Base-by-base conservation (phyloP, 2,113 vertebrate genomes). In the Malurus alboscapulatus region DNA sequence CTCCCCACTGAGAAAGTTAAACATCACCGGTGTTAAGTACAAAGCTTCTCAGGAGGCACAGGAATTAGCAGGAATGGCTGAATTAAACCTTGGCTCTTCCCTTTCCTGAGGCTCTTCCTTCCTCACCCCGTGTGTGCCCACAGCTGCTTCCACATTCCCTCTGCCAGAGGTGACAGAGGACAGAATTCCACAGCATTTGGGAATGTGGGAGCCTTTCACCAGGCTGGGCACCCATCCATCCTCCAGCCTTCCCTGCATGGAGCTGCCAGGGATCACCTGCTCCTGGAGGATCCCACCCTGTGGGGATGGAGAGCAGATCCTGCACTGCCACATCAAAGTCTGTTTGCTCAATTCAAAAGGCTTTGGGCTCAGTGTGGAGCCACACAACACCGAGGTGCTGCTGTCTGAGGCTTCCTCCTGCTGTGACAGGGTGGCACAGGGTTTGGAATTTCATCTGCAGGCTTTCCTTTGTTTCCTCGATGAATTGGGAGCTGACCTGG, bases 281-380 rank as follows among this genome's bases (percentile, higher is more conserved):
- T 32, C 44, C 93, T 20, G 53, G 11, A 51, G 22, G 29, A 26
- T 67, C 7, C 9, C 26, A 20, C 13, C 9, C 65, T 27, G 1
- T 2, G 0, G 55, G 0, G 0, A 44, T 2, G 53, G 34, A 45
- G 47, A 57, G 44, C 67, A 53, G 59, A 40, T 83, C 83, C 50
- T 32, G 10, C 5, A 14, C 61, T 67, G 44, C 25, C 75, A 84
- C 87, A 84, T 95, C 91, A 94, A 95, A 95, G 95, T 5, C 55
- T 83, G 51, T 73, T 79, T 89, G 95, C 63, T 87, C 81, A 80
- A 85, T 94, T 91, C 93, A 92, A 96, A 95, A 83, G 87, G 29
- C 53, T 47, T 19, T 2, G 67, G 55, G 76, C 80, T 91, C 91
- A 92, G 65, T 84, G 29, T 2, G 1, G 69, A 79, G 87, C 87